Conservation (phyloP, 2,797 vertebrate genomes). For the Avahi laniger region DNA sequence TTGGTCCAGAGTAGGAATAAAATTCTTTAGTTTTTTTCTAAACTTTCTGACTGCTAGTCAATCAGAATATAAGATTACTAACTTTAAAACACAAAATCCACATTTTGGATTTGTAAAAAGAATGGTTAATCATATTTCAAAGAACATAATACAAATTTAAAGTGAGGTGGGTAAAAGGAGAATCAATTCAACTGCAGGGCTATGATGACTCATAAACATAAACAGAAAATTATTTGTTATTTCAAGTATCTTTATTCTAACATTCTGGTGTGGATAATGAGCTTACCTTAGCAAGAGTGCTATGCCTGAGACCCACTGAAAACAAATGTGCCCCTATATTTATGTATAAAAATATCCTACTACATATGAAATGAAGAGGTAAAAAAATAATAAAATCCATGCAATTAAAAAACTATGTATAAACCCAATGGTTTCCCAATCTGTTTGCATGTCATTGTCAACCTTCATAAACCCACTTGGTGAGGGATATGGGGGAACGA, state of each 20-base stretch:
- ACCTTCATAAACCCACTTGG: background rate
- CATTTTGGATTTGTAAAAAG: background rate
- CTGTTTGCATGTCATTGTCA: background rate
- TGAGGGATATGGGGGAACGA: accelerated
- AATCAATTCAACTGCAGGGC: background rate
- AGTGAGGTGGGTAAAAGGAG: background rate
- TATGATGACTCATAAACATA: background rate
- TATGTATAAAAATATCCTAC: background rate
- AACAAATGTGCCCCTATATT: background rate
- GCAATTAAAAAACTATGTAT: background rate
- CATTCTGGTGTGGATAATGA: background rate
- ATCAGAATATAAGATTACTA: constrained; percentile 29
- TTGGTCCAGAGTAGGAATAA: background rate
- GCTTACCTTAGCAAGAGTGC: background rate
- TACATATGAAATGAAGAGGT: background rate
- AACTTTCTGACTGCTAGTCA: constrained; percentile 13
- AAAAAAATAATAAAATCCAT: background rate
- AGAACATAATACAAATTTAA: background rate
- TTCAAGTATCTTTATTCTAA: background rate
- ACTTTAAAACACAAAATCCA: constrained; percentile 42
- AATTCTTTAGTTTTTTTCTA: constrained; percentile 46
- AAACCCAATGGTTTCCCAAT: accelerated
- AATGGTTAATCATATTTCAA: constrained; percentile 20
- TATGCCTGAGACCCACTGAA: background rate
- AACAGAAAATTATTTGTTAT: background rate